Base-by-base conservation (phyloP, 1,140 invertebrate species). In the Geopemphigus sp. region DNA sequence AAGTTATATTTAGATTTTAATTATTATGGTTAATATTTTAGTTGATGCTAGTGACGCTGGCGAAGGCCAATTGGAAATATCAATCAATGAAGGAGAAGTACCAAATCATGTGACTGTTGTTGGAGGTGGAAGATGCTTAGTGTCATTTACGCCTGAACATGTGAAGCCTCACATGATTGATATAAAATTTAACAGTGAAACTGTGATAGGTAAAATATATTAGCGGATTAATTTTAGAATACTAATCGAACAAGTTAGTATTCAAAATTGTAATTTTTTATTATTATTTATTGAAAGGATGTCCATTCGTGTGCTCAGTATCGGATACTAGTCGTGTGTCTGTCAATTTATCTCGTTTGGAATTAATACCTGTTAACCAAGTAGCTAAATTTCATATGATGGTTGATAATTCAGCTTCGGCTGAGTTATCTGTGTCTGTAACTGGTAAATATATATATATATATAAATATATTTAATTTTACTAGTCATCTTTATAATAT, bases 111-210 rank as follows among this genome's bases (percentile, higher is more conserved):
- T 98, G 24, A 94, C 95, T 86, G 94, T 96, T 19, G 93, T 98
- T 10, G 95, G 95, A 63, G 95, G 95, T 81, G 96, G 96, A 53
- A 89, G 95, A 80, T 98, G 96, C 85, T 89, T 98, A 39, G 95
- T 98, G 14, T 97, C 94, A 68, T 99, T 99, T 86, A 94, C 95
- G 17, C 97, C 98, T 22, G 95, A 98, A 84, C 89, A 92, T 81
- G 89, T 93, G 12, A 95, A 95, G 83, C 90, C 94, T 39, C 97
- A 99, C 87, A 89, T 93, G 82, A 97, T 99, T 83, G 96, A 98
- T 87, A 98, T 99, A 81, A 98, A 96, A 87, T 99, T 99, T 87
- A 99, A 99, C 86, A 95, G 94, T 64, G 94, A 97, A 87, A 94
- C 95, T 80, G 95, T 99, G 22, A 91, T 93, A 81, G 89, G 89